These are phyloP conservation scores for Ciconia nigra DNA, from an alignment of 2,797 vertebrate genomes.

Conservation along the genomic window DNA sequence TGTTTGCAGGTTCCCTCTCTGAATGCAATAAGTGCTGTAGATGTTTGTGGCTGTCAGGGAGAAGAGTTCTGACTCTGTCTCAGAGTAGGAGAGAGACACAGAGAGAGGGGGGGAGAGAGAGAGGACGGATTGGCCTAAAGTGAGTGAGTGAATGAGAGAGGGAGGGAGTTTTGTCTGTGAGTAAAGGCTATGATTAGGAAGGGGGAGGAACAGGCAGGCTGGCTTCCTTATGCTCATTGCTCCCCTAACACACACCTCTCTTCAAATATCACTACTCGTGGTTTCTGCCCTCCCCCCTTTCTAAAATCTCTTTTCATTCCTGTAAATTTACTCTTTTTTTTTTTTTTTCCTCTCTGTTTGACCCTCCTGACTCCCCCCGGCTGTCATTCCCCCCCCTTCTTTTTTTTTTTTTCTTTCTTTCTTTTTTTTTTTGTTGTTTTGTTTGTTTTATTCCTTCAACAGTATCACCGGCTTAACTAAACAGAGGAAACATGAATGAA, in stretches of 20 bases:
- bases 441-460: constrained; percentile 64
- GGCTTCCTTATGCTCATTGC: constrained; percentile 76
- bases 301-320: constrained; percentile 52
- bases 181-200: constrained; percentile 80
- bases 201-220: constrained; percentile 82
- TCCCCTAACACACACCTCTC: constrained; percentile 78
- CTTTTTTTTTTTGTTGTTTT: constrained; percentile 56
- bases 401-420: not conserved
- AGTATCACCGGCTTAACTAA: constrained; percentile 31
- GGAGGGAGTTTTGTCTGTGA: constrained; percentile 82
- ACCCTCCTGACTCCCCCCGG: not conserved
- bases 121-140: constrained; percentile 77
- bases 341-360: not conserved
- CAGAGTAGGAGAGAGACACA: constrained; percentile 66
- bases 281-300: constrained; percentile 63
- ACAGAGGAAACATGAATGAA: constrained; percentile 22
- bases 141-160: constrained; percentile 83
- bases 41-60: constrained; percentile 82
- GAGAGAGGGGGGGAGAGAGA: constrained; percentile 48
- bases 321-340: constrained; percentile 23
- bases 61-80: constrained; percentile 83
- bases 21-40: constrained; percentile 79
- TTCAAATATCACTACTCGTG: constrained; percentile 71
- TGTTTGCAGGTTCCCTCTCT: constrained; percentile 79
- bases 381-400: not conserved